Percentiles rank a stretch among this genome's conserved stretches.
Evolutionary conservation across 2,797 vertebrate genomes (phyloP).

Genomic region (Macrochelys suwanniensis): DNA sequence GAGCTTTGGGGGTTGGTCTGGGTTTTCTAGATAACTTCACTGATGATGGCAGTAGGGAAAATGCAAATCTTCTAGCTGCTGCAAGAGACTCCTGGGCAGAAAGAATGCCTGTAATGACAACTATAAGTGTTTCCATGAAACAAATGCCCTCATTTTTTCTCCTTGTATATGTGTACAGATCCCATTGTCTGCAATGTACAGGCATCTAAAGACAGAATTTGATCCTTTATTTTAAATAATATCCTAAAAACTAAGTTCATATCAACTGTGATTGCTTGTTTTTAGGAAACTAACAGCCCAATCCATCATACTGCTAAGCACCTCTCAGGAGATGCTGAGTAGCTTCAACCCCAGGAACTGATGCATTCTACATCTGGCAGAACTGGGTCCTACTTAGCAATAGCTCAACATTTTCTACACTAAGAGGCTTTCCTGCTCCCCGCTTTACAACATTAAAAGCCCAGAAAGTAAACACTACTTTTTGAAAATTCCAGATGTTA

Average conservation of each 20-base stretch:
- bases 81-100: not conserved
- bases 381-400: not conserved
- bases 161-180: not conserved
- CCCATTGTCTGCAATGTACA: too few species aligned
- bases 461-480: not conserved
- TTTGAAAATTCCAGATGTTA: not conserved
- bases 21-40: not conserved
- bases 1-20: not conserved
- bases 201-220: not conserved
- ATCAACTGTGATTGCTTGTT: not conserved
- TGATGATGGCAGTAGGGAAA: not conserved
- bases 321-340: not conserved
- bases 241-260: not conserved
- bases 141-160: too few species aligned
- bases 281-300: not conserved
- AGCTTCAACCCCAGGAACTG: not conserved
- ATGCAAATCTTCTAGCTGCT: not conserved
- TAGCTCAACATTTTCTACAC: not conserved
- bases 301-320: not conserved
- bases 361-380: not conserved
- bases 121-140: not conserved
- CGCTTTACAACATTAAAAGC: not conserved
- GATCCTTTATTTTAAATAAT: not conserved
- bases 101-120: not conserved
- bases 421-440: not conserved